These are phyloP conservation scores for Channallabes apus DNA, from an alignment of 2,797 vertebrate genomes.

Conservation along the genomic window DNA sequence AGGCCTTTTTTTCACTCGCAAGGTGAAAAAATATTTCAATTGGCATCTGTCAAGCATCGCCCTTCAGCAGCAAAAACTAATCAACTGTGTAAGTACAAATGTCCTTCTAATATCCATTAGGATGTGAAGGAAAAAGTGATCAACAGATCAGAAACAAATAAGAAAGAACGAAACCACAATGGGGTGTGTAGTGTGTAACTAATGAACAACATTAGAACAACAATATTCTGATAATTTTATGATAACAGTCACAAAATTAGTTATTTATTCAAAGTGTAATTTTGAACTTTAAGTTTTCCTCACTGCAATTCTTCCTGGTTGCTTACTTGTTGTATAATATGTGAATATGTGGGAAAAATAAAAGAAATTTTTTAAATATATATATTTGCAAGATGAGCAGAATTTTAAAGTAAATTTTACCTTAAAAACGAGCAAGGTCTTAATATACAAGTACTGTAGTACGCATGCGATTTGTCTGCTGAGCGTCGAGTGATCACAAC, in stretches of 20 bases:
- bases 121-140: not conserved
- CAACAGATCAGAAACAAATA: not conserved
- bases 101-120: not conserved
- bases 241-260: not conserved
- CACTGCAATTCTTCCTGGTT: too few species aligned
- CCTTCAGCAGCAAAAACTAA: conserved; percentile 1
- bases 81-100: conserved; percentile 2
- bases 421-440: too few species aligned
- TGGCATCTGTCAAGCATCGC: not conserved
- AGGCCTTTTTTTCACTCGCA: conserved; percentile 25
- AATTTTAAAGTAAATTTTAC: too few species aligned
- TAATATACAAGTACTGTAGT: too few species aligned
- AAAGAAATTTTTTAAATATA: too few species aligned
- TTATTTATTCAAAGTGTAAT: not conserved
- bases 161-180: not conserved
- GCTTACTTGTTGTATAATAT: too few species aligned
- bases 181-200: not conserved
- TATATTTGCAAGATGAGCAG: too few species aligned
- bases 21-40: conserved; percentile 8
- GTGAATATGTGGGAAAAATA: too few species aligned
- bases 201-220: not conserved
- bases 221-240: not conserved
- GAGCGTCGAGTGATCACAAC: too few species aligned
- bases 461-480: too few species aligned
- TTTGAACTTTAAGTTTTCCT: too few species aligned